These are phyloP conservation scores for Tychaedon coryphoeus DNA, from an alignment of 2,113 vertebrate genomes.

Conservation along the genomic window DNA sequence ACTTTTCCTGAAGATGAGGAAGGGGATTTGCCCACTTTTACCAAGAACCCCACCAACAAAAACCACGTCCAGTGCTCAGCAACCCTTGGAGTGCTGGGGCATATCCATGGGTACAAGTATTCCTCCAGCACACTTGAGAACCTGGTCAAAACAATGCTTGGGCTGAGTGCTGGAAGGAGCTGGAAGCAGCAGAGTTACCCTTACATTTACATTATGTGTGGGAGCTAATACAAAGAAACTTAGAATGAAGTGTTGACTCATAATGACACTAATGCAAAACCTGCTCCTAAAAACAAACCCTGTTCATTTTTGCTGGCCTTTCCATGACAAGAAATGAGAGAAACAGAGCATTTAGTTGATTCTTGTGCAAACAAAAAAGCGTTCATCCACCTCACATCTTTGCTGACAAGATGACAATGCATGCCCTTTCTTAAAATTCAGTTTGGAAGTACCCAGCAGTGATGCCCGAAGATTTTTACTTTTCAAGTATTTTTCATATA, in stretches of 20 bases:
- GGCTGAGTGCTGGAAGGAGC: not conserved
- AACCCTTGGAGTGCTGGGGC: not conserved
- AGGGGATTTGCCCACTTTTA: not conserved
- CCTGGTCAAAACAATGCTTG: not conserved
- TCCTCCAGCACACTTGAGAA: not conserved
- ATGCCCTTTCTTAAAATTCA: not conserved
- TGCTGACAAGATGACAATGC: not conserved
- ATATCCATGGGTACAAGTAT: rapidly evolving
- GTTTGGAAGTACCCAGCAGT: not conserved
- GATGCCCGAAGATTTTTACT: not conserved
- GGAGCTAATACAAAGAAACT: not conserved
- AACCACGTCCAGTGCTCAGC: rapidly evolving
- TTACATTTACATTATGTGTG: not conserved
- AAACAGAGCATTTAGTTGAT: not conserved
- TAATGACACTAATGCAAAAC: not conserved
- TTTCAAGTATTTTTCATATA: not conserved
- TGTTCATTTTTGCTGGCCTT: not conserved
- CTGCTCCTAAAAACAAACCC: not conserved
- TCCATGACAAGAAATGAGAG: not conserved
- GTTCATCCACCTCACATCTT: not conserved
- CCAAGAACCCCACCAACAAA: not conserved
- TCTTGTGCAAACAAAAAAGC: not conserved
- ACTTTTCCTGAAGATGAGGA: not conserved
- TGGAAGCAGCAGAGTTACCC: not conserved
- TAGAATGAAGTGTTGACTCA: not conserved